Evolutionary conservation across 2,888 invertebrate species (phyloP).

Genomic region (Drosophila lacicola): DNA sequence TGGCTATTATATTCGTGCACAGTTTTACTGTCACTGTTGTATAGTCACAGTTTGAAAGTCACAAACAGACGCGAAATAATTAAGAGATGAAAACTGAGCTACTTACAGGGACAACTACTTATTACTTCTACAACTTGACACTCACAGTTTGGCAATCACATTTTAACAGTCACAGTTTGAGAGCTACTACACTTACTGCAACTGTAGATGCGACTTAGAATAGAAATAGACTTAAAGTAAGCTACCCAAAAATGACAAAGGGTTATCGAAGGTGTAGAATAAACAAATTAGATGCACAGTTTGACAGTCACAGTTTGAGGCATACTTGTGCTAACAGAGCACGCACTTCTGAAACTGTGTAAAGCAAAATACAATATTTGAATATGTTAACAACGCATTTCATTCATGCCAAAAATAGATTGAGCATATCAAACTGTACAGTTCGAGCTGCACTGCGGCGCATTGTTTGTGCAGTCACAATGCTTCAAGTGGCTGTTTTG

Average conservation of each 20-base stretch:
- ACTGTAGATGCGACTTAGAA: background rate
- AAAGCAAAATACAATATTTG: too few species aligned
- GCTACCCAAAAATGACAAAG: too few species aligned
- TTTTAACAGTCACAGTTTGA: background rate
- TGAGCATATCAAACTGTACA: background rate
- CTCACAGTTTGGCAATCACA: background rate
- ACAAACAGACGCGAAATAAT: too few species aligned
- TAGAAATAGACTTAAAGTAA: background rate
- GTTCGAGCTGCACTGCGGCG: background rate
- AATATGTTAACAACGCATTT: too few species aligned
- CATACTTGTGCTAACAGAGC: too few species aligned
- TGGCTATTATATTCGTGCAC: background rate
- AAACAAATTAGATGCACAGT: background rate
- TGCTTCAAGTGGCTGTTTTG: conserved; percentile 43
- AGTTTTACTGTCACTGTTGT: background rate
- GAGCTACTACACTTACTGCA: background rate
- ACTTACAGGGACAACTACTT: too few species aligned
- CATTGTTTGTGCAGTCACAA: conserved; percentile 15
- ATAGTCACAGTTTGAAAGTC: too few species aligned
- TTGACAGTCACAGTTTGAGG: background rate
- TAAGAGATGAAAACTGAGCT: too few species aligned
- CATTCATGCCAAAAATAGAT: background rate
- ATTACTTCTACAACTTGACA: too few species aligned
- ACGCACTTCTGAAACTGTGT: too few species aligned
- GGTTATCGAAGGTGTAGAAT: too few species aligned